Percentiles rank a stretch among this genome's conserved stretches.
phyloP scores from a whole-genome alignment of 2,797 vertebrate genomes.

The Mus spretus region DNA sequence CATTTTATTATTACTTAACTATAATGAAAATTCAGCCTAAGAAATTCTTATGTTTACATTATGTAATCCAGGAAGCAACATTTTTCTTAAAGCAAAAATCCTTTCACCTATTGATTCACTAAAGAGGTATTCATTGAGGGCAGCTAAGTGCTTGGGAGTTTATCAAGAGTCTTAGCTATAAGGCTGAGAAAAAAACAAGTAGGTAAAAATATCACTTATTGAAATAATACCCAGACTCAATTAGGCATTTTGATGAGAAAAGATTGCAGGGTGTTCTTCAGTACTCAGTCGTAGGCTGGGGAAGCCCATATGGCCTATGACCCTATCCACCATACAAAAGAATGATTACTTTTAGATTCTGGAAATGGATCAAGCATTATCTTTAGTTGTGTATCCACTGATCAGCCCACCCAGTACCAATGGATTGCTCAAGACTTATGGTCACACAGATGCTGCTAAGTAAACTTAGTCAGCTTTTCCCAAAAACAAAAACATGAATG shows the following conservation, averaged over 20 bases:
- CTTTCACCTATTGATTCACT: conserved; percentile 31
- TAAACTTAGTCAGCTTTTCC: background rate
- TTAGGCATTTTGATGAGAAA: background rate
- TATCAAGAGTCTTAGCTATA: conserved; percentile 20
- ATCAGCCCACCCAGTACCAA: background rate
- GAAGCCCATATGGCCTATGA: background rate
- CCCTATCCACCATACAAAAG: background rate
- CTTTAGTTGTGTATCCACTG: background rate
- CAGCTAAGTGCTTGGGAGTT: background rate
- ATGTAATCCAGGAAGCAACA: background rate
- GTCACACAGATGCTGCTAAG: background rate
- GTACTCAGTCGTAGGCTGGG: background rate
- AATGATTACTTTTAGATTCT: background rate
- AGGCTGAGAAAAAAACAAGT: background rate
- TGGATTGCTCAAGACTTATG: background rate
- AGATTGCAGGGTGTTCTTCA: background rate
- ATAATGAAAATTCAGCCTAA: conserved; percentile 27
- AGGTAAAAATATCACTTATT: conserved; percentile 26
- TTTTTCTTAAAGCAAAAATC: conserved; percentile 43
- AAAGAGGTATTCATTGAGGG: background rate
- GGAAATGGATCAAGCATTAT: background rate
- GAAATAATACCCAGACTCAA: conserved; percentile 11
- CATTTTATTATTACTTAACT: conserved; percentile 56
- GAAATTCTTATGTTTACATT: conserved; percentile 46
- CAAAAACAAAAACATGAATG: background rate